Evolutionary conservation across 2,888 invertebrate species (phyloP).

Genomic region (Rotaria magnacalcarata): DNA sequence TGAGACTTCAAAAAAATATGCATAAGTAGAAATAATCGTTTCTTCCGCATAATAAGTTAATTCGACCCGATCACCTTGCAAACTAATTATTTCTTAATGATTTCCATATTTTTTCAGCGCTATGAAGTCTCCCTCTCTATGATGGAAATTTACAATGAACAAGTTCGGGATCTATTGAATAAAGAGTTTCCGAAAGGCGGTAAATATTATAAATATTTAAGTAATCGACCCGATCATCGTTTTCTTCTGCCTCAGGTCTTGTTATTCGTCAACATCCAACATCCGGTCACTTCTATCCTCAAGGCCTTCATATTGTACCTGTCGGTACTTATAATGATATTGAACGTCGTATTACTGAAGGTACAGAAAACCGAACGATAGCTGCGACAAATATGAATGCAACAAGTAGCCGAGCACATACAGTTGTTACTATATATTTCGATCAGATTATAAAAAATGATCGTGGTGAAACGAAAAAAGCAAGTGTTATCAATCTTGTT

Average conservation of each 20-base stretch:
- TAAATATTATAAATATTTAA: slow-evolving; percentile 61
- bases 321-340: slow-evolving; percentile 60
- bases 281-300: slow-evolving; percentile 59
- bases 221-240: background rate
- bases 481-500: slow-evolving; percentile 58
- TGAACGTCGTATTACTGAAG: slow-evolving; percentile 59
- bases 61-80: too few relatives aligned
- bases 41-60: too few relatives aligned
- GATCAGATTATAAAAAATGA: slow-evolving; percentile 57
- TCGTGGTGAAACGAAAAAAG: slow-evolving; percentile 57
- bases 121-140: slow-evolving; percentile 60
- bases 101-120: slow-evolving; percentile 50
- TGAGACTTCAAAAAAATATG: too few relatives aligned
- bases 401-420: slow-evolving; percentile 59
- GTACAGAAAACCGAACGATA: slow-evolving; percentile 58
- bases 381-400: slow-evolving; percentile 61
- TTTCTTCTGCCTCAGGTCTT: slow-evolving; percentile 49
- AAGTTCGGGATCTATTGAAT: slow-evolving; percentile 58
- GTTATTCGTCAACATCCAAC: slow-evolving; percentile 58
- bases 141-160: slow-evolving; percentile 61
- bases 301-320: slow-evolving; percentile 57
- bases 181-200: slow-evolving; percentile 59
- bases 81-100: too few relatives aligned
- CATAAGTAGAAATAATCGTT: too few relatives aligned
- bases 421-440: slow-evolving; percentile 59